Evolutionary conservation across 2,888 invertebrate genomes (phyloP).

Genomic region (Odontocolon sp.): DNA sequence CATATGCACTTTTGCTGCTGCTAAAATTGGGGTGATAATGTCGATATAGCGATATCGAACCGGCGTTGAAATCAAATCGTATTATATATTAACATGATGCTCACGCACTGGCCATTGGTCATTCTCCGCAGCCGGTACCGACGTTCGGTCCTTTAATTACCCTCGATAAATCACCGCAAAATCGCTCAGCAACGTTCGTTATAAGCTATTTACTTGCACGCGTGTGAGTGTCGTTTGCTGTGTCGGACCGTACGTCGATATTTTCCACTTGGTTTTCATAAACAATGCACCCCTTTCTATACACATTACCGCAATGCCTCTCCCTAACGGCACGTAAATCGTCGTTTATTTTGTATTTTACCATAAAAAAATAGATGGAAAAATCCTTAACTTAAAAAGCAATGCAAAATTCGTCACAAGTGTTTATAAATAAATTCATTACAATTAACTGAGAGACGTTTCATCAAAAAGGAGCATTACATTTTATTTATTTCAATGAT

Average conservation of each 20-base stretch:
- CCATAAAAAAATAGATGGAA: too few relatives aligned
- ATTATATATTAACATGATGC: constrained; percentile 71
- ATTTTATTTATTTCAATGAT: too few relatives aligned
- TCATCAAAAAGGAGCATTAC: too few relatives aligned
- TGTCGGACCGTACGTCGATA: constrained; percentile 27
- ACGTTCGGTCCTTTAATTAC: constrained; percentile 77
- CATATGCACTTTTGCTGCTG: constrained; percentile 12
- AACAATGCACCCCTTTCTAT: constrained; percentile 30
- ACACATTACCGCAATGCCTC: constrained; percentile 13
- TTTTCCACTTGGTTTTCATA: constrained; percentile 55
- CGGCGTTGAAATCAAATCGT: constrained; percentile 59
- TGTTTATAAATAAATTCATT: too few relatives aligned
- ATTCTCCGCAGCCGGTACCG: constrained; percentile 75
- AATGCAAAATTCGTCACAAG: too few relatives aligned
- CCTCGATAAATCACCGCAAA: constrained; percentile 70
- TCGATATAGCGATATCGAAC: too few relatives aligned
- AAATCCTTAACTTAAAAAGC: too few relatives aligned
- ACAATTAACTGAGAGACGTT: too few relatives aligned
- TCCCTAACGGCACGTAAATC: too few relatives aligned
- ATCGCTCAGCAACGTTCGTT: constrained; percentile 45
- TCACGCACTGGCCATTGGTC: constrained; percentile 77
- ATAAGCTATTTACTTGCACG: constrained; percentile 34
- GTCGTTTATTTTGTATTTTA: too few relatives aligned
- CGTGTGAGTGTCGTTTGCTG: constrained; percentile 3
- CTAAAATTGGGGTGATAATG: constrained; percentile 48